A percentile compares a stretch with the other conserved stretches of the same genome.
These are phyloP conservation scores for Entosphenus tridentatus DNA, from an alignment of 2,113 vertebrate genomes.

Conservation along the genomic window DNA sequence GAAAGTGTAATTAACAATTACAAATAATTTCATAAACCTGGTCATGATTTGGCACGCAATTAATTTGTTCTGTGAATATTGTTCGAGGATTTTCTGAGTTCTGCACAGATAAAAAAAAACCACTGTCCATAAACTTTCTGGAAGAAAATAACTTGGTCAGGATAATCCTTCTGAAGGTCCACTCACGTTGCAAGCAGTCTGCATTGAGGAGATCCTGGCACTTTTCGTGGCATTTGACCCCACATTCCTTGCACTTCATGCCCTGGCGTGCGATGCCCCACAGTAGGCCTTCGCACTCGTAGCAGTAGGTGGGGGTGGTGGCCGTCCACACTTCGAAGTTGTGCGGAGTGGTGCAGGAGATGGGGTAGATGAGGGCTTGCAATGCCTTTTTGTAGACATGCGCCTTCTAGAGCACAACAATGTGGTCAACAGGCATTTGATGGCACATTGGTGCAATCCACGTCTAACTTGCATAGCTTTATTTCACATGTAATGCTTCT, in stretches of 20 bases:
- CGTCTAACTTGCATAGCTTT: neutral
- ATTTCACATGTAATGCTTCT: too few relatives aligned
- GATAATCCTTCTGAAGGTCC: too few relatives aligned
- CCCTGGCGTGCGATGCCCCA: conserved; percentile 95
- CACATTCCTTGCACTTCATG: conserved; percentile 82
- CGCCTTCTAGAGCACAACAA: conserved; percentile 46
- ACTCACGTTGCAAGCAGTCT: conserved; percentile 88
- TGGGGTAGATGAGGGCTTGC: conserved; percentile 95
- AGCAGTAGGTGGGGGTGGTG: conserved; percentile 91
- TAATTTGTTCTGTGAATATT: too few relatives aligned
- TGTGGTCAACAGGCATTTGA: neutral
- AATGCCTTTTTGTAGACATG: conserved; percentile 95
- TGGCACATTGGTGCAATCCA: neutral
- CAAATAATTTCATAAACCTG: too few relatives aligned
- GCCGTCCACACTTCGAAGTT: conserved; percentile 95
- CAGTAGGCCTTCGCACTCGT: conserved; percentile 81
- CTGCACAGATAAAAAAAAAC: too few relatives aligned
- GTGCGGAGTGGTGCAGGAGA: conserved; percentile 88
- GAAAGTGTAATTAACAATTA: too few relatives aligned
- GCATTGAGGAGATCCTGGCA: conserved; percentile 93
- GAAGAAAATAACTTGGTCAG: too few relatives aligned
- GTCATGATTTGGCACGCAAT: too few relatives aligned
- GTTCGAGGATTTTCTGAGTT: too few relatives aligned
- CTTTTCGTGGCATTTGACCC: conserved; percentile 95
- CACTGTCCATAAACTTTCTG: too few relatives aligned